phyloP scores from a whole-genome alignment of 2,888 invertebrate species.

The Mimumesa dahlbomi region DNA sequence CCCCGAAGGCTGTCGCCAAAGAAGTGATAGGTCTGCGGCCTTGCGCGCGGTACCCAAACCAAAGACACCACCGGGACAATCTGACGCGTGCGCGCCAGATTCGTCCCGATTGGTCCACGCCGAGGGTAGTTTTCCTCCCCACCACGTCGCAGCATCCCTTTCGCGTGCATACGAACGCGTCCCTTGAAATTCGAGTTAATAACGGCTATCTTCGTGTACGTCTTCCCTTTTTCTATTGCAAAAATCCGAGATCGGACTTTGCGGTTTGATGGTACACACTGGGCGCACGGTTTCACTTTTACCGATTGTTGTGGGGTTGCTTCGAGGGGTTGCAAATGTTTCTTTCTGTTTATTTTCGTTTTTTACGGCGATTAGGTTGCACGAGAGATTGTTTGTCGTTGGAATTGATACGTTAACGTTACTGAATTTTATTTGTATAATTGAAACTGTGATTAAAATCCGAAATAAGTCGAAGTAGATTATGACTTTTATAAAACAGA shows the following conservation, averaged over 20 bases:
- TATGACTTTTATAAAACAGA: too few relatives aligned
- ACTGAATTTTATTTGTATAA: too few relatives aligned
- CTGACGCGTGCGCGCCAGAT: conserved; percentile 28
- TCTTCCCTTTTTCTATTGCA: neutral
- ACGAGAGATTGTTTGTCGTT: too few relatives aligned
- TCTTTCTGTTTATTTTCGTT: too few relatives aligned
- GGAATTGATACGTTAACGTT: too few relatives aligned
- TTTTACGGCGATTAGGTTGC: too few relatives aligned
- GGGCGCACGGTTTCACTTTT: too few relatives aligned
- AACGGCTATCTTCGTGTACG: conserved; percentile 15
- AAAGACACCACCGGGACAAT: conserved; percentile 36
- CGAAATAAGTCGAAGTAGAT: too few relatives aligned
- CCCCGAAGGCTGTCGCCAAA: conserved; percentile 78
- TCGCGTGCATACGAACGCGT: conserved; percentile 7
- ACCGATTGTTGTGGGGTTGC: too few relatives aligned
- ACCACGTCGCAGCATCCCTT: conserved; percentile 28
- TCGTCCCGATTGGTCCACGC: conserved; percentile 25
- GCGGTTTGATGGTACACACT: too few relatives aligned
- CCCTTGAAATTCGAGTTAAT: conserved; percentile 43
- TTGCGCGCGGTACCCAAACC: conserved; percentile 75
- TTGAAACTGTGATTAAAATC: too few relatives aligned
- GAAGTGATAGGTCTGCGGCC: conserved; percentile 78
- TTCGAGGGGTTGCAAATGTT: too few relatives aligned
- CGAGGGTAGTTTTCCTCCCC: conserved; percentile 43
- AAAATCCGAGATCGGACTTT: neutral